Percentiles rank a stretch among this genome's conserved stretches.
Conservation (phyloP, 2,888 invertebrate genomes). For the Nomada goodeniana region DNA sequence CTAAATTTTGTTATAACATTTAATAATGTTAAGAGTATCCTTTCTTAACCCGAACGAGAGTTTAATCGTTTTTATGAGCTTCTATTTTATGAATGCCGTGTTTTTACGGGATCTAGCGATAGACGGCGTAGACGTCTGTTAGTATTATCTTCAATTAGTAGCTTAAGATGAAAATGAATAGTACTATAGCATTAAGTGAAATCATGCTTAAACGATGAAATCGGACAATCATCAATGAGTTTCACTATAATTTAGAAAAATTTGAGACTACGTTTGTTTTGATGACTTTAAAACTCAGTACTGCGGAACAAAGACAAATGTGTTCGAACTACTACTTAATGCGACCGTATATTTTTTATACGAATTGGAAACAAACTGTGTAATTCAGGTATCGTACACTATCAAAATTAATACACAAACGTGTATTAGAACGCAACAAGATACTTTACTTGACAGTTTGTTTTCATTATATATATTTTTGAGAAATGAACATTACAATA, state of each 20-base stretch:
- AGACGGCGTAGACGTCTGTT: not conserved
- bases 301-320: constrained; percentile 12
- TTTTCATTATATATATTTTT: constrained; percentile 15
- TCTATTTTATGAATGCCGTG: constrained; percentile 26
- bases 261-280: constrained; percentile 3
- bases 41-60: constrained; percentile 13
- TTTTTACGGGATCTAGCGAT: constrained; percentile 22
- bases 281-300: constrained; percentile 7
- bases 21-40: constrained; percentile 16
- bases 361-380: constrained; percentile 22
- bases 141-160: constrained; percentile 13
- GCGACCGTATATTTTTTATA: constrained; percentile 46
- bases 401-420: not conserved
- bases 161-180: constrained; percentile 11
- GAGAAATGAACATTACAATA: constrained; percentile 13
- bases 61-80: constrained; percentile 22
- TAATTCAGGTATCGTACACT: constrained; percentile 15
- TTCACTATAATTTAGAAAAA: not conserved
- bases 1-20: constrained; percentile 1
- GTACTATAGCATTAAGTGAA: constrained; percentile 18
- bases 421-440: not conserved
- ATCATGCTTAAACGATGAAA: constrained; percentile 24
- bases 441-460: constrained; percentile 30
- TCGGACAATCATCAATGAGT: not conserved
- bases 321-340: constrained; percentile 34